Percentiles rank a stretch among this genome's conserved stretches.
phyloP scores from a whole-genome alignment of 2,113 vertebrate species.

The Ariopsis seemanni region DNA sequence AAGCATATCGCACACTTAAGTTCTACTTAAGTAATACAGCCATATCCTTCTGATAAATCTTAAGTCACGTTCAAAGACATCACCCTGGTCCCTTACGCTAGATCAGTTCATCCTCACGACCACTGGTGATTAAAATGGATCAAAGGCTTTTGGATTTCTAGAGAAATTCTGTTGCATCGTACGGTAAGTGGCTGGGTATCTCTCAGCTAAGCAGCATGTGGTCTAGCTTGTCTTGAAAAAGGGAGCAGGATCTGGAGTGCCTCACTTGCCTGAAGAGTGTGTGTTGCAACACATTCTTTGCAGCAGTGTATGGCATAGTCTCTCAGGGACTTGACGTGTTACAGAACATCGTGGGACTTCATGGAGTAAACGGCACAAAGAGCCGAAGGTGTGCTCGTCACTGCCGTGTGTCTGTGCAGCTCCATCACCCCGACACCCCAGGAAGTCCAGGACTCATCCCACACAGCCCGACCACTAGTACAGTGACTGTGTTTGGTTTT shows the following conservation, averaged over 20 bases:
- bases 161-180: neutral
- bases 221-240: conserved; percentile 9
- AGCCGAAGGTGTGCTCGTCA: neutral
- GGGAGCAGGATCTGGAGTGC: conserved; percentile 41
- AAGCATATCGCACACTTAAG: neutral
- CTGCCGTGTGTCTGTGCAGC: conserved; percentile 3
- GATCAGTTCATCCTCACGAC: neutral
- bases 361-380: conserved; percentile 26
- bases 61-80: neutral
- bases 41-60: neutral
- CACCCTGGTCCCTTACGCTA: neutral
- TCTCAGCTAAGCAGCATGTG: conserved; percentile 32
- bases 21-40: neutral
- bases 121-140: conserved; percentile 20
- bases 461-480: conserved; percentile 6
- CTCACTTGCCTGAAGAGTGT: conserved; percentile 34
- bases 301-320: conserved; percentile 13
- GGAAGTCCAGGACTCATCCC: conserved; percentile 20
- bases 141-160: conserved; percentile 19
- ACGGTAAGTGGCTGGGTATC: neutral
- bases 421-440: conserved; percentile 13
- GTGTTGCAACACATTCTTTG: conserved; percentile 12
- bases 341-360: conserved; percentile 21
- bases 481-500: neutral
- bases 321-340: conserved; percentile 15